phyloP scores from a whole-genome alignment of 1,140 invertebrate species.

The Yoshiicerus persimilis region DNA sequence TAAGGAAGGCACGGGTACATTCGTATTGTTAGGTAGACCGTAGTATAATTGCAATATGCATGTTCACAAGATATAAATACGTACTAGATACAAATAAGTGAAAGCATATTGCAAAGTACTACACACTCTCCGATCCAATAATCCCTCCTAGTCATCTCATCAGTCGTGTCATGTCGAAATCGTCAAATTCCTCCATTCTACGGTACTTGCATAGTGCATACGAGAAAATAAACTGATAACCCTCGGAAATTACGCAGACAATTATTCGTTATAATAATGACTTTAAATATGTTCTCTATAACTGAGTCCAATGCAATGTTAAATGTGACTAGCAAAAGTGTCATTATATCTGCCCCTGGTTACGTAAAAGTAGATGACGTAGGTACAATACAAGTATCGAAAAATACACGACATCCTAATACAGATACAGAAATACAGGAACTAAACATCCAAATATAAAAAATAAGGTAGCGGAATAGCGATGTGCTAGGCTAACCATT shows the following conservation, averaged over 20 bases:
- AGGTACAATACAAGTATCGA: not conserved
- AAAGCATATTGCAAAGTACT: not conserved
- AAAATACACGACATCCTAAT: not conserved
- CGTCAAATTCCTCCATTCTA: not conserved
- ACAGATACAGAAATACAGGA: too few relatives aligned
- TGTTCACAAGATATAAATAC: not conserved
- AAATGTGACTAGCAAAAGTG: not conserved
- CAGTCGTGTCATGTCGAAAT: not conserved
- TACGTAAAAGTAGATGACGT: not conserved
- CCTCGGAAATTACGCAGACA: too few relatives aligned
- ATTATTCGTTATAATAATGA: too few relatives aligned
- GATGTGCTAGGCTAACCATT: not conserved
- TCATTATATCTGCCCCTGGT: not conserved
- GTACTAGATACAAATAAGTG: not conserved
- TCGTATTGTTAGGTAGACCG: not conserved
- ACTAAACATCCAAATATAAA: too few relatives aligned
- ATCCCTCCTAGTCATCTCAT: not conserved
- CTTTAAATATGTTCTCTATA: not conserved
- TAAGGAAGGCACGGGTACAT: not conserved
- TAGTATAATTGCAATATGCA: not conserved
- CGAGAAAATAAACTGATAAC: not conserved
- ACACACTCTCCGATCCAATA: slow-evolving; percentile 11
- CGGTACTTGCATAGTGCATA: not conserved
- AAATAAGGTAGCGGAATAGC: not conserved
- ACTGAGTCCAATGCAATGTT: not conserved